Evolutionary conservation across 2,888 invertebrate genomes (phyloP), one percentile per base, ranked within the genome.

Genomic region (Chrysotoxum bicinctum): DNA sequence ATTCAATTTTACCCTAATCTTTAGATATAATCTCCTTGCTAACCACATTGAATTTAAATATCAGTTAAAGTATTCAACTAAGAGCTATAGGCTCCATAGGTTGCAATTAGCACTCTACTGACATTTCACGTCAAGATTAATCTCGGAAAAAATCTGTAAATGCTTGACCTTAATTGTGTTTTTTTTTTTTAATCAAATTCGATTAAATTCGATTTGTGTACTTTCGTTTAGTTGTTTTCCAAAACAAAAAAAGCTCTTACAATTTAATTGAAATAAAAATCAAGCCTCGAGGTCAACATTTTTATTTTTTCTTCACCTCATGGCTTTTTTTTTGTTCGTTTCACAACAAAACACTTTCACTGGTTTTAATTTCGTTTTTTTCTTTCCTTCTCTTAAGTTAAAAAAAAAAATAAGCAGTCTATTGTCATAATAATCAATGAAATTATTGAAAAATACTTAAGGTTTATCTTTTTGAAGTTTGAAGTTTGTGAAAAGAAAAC

Each of bases 291-390:
- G 77, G 77, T 72, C n/a, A 52, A 43, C 23, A 4, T 19, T 45
- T 66, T 73, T 43, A 23, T 64, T 62, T 30, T 56, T 23, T 66
- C 23, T 32, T 26, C 43, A 48, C 45, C 60, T 68, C 16, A 21
- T 30, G 45, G 45, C 37, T 58, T 70, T 84, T 73, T 78, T 69
- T 64, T 78, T 6, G 64, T 69, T 58, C 66, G 70, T 84, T 84
- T 79, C 83, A 64, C 79, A 84, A 84, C 69, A 74, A 56, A 70
- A 64, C 64, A 84, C 83, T 84, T 84, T 84, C 83, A 79, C 83
- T 83, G 74, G 60, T 62, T 72, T 66, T 50, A 50, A 26, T 26
- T 50, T 50, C 19, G 10, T 32, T 64, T 56, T 54, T 66, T 37
- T 12, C 48, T 60, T 9, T 72, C 32, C 58, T 37, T 60, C 21